Conservation (phyloP, 2,797 vertebrate genomes). For the Pangasius macronema region DNA sequence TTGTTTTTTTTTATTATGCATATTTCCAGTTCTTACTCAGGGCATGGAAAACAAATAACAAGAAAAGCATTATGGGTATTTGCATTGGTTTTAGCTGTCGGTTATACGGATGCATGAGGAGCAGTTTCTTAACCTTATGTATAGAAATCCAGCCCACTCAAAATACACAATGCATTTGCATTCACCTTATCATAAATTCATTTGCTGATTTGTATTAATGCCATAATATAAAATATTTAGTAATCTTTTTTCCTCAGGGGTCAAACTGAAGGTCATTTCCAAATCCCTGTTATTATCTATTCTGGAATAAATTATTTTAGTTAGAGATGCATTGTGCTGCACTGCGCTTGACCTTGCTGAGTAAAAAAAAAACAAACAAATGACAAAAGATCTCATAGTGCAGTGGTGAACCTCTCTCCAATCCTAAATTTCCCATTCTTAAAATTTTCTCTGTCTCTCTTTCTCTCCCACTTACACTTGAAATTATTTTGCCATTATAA, state of each 20-base stretch:
- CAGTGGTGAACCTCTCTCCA: conserved; percentile 13
- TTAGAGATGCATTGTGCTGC: conserved; percentile 56
- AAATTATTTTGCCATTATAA: not conserved
- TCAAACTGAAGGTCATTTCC: conserved; percentile 70
- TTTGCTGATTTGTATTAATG: conserved; percentile 72
- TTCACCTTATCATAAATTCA: conserved; percentile 66
- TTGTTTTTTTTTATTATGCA: not conserved
- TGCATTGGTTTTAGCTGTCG: conserved; percentile 29
- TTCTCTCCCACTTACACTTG: no score
- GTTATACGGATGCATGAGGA: not conserved
- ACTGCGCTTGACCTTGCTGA: conserved; percentile 68
- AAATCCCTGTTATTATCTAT: conserved; percentile 69
- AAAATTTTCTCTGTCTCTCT: not conserved
- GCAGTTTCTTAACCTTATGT: conserved; percentile 38
- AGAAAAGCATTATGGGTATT: conserved; percentile 16
- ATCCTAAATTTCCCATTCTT: conserved; percentile 13
- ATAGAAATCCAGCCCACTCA: conserved; percentile 26
- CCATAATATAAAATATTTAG: conserved; percentile 72
- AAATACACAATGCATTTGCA: conserved; percentile 59
- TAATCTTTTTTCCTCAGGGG: conserved; percentile 66
- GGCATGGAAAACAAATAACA: conserved; percentile 9
- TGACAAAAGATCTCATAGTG: conserved; percentile 54
- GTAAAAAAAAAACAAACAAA: conserved; percentile 52
- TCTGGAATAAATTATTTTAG: conserved; percentile 65
- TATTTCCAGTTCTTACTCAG: not conserved